Conservation (phyloP, 2,888 invertebrate genomes). For the Sphecodes monilicornis region DNA sequence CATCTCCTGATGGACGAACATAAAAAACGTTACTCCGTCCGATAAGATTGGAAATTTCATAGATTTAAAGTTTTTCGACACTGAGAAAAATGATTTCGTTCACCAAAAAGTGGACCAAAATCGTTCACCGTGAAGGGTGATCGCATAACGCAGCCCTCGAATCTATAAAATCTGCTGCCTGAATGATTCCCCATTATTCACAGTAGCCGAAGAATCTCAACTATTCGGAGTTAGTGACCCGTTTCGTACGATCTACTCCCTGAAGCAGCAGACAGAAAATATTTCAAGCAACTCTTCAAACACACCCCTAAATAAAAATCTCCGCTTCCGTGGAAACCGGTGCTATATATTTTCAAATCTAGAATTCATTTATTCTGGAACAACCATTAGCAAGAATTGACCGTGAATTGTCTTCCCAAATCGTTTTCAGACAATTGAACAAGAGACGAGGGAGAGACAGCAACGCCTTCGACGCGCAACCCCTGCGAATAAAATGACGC, state of each 20-base stretch:
- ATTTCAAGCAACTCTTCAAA: neutral
- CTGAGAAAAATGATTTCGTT: neutral
- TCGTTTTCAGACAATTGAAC: slow-evolving; percentile 39
- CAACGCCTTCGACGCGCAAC: neutral
- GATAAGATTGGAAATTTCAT: neutral
- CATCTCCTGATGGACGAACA: too few relatives aligned
- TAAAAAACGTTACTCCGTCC: neutral
- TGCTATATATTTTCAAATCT: neutral
- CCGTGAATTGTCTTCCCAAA: neutral
- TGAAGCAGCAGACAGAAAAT: neutral
- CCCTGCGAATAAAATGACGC: slow-evolving; percentile 33
- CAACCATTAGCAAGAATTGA: neutral
- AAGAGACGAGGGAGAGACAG: neutral
- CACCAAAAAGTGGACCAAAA: neutral
- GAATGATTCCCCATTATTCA: neutral
- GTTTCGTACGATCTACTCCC: neutral
- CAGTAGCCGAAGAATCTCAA: too few relatives aligned
- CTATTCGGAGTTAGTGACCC: neutral
- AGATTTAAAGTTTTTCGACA: neutral
- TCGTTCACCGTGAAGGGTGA: neutral
- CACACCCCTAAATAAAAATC: neutral
- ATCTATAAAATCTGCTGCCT: neutral
- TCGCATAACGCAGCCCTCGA: neutral
- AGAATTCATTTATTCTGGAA: neutral
- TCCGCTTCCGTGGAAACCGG: neutral